Conservation (phyloP, 1,140 invertebrate genomes). For the Drosophila littoralis region DNA sequence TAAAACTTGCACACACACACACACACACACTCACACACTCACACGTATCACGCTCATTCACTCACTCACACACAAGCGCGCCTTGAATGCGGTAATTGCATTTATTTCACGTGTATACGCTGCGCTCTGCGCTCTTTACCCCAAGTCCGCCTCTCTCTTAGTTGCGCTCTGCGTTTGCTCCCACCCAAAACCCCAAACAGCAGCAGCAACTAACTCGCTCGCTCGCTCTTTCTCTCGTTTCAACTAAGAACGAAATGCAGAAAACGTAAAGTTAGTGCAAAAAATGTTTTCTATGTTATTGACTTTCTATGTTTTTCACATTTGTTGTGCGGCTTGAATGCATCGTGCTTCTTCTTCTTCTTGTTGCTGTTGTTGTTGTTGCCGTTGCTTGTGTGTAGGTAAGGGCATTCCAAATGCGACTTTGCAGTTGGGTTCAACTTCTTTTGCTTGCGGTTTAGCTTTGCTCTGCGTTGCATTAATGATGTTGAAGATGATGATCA, state of each 20-base stretch:
- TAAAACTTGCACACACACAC: constrained; percentile 63
- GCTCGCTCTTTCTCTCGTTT: neutral
- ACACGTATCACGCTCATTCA: constrained; percentile 7
- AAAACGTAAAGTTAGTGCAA: neutral
- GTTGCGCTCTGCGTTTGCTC: constrained; percentile 3
- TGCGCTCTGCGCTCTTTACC: constrained; percentile 15
- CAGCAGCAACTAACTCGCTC: neutral
- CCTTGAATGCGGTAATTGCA: constrained; percentile 73
- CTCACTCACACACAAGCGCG: constrained; percentile 21
- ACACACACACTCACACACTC: constrained; percentile 17
- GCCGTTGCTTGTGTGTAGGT: constrained; percentile 6
- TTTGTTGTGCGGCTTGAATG: constrained; percentile 5
- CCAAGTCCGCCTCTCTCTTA: constrained; percentile 13
- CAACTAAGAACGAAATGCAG: constrained; percentile 25
- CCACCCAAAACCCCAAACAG: constrained; percentile 1
- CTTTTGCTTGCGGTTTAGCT: constrained; percentile 27
- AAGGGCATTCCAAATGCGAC: constrained; percentile 37
- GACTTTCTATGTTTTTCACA: constrained; percentile 26
- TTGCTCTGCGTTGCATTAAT: constrained; percentile 49
- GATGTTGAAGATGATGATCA: constrained; percentile 11
- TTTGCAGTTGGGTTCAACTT: neutral
- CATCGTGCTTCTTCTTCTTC: neutral
- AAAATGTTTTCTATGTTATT: constrained; percentile 21
- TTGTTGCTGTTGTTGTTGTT: neutral
- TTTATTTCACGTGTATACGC: constrained; percentile 73